A percentile compares a stretch with the other conserved stretches of the same genome.
Evolutionary conservation across 2,113 vertebrate genomes (phyloP).

Genomic region (Chinchilla lanigera): DNA sequence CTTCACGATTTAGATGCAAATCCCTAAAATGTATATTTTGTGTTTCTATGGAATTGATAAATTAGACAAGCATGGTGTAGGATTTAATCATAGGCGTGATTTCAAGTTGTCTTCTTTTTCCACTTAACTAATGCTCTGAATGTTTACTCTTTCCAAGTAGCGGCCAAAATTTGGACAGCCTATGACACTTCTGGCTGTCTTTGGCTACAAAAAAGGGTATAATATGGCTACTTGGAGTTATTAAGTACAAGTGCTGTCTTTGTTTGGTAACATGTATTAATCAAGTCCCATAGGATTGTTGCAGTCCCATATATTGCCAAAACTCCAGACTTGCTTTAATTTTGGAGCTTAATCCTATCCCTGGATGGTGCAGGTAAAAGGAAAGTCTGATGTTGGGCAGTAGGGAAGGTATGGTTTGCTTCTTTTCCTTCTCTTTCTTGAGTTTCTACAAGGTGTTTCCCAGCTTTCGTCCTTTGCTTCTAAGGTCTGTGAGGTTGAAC

Average conservation of each 20-base stretch:
- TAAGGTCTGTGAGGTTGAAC: background rate
- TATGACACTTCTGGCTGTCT: background rate
- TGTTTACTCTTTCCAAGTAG: background rate
- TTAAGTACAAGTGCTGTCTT: background rate
- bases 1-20: background rate
- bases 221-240: background rate
- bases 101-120: background rate
- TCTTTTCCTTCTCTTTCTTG: background rate
- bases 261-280: background rate
- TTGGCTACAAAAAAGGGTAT: background rate
- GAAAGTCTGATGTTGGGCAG: background rate
- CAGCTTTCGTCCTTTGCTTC: background rate
- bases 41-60: background rate
- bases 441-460: background rate
- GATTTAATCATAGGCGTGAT: background rate
- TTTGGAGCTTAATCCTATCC: background rate
- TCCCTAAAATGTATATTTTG: background rate
- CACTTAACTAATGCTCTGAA: background rate
- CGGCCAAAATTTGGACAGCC: background rate
- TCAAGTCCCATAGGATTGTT: background rate
- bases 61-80: background rate
- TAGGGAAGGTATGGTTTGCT: fast-evolving
- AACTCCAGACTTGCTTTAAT: background rate
- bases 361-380: background rate
- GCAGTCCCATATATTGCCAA: background rate